phyloP scores from a whole-genome alignment of 37 sponge, comb jelly and placozoan species.

The Cliona cf. orientalis region DNA sequence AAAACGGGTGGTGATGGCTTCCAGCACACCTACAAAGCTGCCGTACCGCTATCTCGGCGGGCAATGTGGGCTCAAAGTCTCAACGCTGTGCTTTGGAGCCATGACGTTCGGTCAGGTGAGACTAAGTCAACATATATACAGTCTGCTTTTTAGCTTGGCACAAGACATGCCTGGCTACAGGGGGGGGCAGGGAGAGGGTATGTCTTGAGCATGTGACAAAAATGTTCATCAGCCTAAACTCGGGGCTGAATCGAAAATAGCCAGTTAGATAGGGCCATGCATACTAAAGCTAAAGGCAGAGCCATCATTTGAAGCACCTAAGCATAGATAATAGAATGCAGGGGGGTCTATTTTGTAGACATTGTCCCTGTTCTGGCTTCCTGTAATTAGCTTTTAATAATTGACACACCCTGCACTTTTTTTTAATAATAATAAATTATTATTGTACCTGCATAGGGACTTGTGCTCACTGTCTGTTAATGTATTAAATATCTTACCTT shows the following conservation, averaged over 20 bases:
- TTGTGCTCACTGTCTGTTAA: too few relatives aligned
- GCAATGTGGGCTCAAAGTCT: slow-evolving; percentile 83
- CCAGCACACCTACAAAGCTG: too few relatives aligned
- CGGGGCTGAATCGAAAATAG: neutral
- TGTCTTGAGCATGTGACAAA: neutral
- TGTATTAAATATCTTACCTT: neutral
- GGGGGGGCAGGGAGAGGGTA: neutral
- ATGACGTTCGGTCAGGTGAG: slow-evolving; percentile 91
- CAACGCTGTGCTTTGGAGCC: slow-evolving; percentile 87
- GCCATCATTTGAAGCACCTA: too few relatives aligned
- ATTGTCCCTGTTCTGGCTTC: neutral
- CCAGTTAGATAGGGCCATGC: too few relatives aligned
- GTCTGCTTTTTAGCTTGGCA: too few relatives aligned
- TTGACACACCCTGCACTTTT: neutral
- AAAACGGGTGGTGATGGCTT: too few relatives aligned
- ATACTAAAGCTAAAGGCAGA: too few relatives aligned
- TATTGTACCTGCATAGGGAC: neutral
- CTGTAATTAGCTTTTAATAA: neutral
- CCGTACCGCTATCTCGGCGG: slow-evolving; percentile 76
- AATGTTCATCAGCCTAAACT: neutral
- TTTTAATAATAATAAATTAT: neutral
- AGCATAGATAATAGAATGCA: too few relatives aligned
- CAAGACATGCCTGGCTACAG: too few relatives aligned
- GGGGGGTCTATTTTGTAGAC: slow-evolving; percentile 2
- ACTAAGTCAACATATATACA: too few relatives aligned